phyloP scores from a whole-genome alignment of 2,888 invertebrate genomes.

The Falcaria lacertinaria region DNA sequence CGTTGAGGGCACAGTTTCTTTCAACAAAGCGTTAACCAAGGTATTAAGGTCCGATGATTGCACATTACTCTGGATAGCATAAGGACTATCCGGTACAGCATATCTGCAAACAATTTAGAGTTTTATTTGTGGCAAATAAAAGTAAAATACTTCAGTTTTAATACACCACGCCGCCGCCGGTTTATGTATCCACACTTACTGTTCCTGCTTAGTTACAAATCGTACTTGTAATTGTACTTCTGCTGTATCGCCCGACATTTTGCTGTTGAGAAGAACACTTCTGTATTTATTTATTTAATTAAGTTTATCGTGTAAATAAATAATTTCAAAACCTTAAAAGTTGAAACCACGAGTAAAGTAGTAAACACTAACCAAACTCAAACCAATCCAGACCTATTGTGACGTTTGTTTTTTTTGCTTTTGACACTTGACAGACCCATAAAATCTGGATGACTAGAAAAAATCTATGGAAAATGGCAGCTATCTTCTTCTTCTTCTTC shows the following conservation, averaged over 20 bases:
- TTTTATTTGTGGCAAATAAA: too few species aligned
- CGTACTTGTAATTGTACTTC: constrained; percentile 87
- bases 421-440: too few species aligned
- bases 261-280: not conserved
- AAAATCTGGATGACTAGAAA: too few species aligned
- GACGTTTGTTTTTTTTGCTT: too few species aligned
- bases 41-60: constrained; percentile 85
- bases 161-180: constrained; percentile 22
- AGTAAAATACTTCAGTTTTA: constrained; percentile 1
- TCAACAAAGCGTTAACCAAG: constrained; percentile 88
- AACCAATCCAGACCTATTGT: too few species aligned
- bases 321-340: not conserved
- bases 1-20: constrained; percentile 67
- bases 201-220: constrained; percentile 88
- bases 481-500: too few species aligned
- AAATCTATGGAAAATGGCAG: too few species aligned
- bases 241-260: constrained; percentile 44
- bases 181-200: constrained; percentile 77
- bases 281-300: too few species aligned
- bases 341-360: not conserved
- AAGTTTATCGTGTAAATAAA: too few species aligned
- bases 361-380: too few species aligned
- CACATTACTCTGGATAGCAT: constrained; percentile 88
- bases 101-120: constrained; percentile 78
- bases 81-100: constrained; percentile 91